phyloP scores from a whole-genome alignment of 2,888 invertebrate genomes.

The Sipha maydis region DNA sequence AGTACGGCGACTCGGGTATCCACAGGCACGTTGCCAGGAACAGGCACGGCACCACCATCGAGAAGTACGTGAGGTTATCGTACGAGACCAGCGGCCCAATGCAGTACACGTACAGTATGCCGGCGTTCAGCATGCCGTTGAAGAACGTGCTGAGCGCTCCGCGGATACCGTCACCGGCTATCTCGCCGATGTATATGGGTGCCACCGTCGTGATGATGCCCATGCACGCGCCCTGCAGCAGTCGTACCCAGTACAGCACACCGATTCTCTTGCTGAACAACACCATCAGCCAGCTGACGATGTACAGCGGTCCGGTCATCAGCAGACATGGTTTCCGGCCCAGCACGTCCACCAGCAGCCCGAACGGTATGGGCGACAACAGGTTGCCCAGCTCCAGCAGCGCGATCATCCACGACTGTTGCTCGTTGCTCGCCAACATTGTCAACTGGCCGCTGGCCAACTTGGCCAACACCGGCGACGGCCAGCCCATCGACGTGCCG shows the following conservation, averaged over 20 bases:
- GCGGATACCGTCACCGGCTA: conserved; percentile 64
- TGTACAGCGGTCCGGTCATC: conserved; percentile 64
- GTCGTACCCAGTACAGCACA: conserved; percentile 64
- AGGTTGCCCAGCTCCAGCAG: conserved; percentile 65
- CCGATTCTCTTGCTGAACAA: conserved; percentile 63
- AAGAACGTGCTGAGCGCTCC: conserved; percentile 65
- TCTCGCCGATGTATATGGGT: conserved; percentile 65
- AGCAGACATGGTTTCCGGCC: conserved; percentile 65
- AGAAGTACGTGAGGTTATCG: conserved; percentile 63
- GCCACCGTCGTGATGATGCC: conserved; percentile 64
- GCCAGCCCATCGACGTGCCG: conserved; percentile 63
- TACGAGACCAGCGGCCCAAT: conserved; percentile 63
- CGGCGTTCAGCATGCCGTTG: conserved; percentile 64
- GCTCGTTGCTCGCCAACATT: conserved; percentile 50
- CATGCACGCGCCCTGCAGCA: conserved; percentile 64
- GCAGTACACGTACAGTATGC: conserved; percentile 64
- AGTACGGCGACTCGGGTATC: conserved; percentile 75
- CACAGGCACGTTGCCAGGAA: conserved; percentile 70
- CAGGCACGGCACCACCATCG: conserved; percentile 69
- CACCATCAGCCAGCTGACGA: conserved; percentile 65
- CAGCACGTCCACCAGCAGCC: conserved; percentile 64
- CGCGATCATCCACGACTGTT: conserved; percentile 65
- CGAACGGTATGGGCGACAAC: conserved; percentile 65
- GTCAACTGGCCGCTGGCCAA: conserved; percentile 13
- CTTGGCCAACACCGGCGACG: conserved; percentile 61